These are phyloP conservation scores for Grallaria varia DNA, from an alignment of 2,113 vertebrate species.

Conservation along the genomic window DNA sequence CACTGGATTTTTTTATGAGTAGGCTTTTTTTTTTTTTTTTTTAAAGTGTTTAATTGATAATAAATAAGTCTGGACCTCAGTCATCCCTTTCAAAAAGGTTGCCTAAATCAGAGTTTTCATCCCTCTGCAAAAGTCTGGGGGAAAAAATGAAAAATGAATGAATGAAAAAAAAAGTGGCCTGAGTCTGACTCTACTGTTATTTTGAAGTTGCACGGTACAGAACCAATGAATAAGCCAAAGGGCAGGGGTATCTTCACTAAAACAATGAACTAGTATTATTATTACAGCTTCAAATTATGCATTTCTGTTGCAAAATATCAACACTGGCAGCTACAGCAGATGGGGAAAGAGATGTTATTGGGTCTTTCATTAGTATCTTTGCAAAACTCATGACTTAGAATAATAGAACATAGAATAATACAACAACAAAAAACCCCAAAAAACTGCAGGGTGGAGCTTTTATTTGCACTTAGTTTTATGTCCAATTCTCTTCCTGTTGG, in stretches of 20 bases:
- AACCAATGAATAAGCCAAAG: not conserved
- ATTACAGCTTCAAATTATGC: not conserved
- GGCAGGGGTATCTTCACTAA: not conserved
- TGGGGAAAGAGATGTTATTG: not conserved
- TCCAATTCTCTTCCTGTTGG: not conserved
- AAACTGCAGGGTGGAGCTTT: not conserved
- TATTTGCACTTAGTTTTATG: not conserved
- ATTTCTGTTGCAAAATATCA: not conserved
- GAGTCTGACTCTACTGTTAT: not conserved
- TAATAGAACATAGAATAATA: not conserved
- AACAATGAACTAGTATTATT: not conserved
- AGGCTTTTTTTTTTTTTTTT: not conserved
- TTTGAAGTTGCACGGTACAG: not conserved
- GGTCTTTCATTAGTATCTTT: not conserved
- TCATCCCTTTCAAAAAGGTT: not conserved
- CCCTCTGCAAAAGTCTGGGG: not conserved
- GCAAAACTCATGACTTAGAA: not conserved
- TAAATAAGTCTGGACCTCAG: not conserved
- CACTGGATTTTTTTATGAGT: not conserved
- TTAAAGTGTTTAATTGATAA: not conserved
- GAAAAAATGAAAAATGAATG: not conserved
- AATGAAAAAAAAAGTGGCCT: not conserved
- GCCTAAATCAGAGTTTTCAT: not conserved
- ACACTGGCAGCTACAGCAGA: not conserved
- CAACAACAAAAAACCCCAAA: accelerated